phyloP scores from a whole-genome alignment of 2,113 vertebrate genomes.

The Neomonachus schauinslandi region DNA sequence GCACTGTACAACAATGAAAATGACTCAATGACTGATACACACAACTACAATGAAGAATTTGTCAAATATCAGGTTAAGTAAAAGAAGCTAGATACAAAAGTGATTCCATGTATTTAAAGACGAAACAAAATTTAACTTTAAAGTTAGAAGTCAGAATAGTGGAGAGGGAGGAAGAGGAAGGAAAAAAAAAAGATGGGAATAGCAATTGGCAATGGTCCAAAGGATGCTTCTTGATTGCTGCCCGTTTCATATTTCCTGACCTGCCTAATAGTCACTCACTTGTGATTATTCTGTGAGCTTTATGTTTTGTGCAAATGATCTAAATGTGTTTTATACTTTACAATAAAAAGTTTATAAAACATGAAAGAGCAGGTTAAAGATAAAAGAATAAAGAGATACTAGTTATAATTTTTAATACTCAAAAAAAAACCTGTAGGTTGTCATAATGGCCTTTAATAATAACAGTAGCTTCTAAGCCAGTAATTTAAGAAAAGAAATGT shows the following conservation, averaged over 20 bases:
- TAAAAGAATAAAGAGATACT: neutral
- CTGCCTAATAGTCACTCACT: neutral
- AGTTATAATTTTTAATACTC: neutral
- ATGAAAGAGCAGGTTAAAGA: neutral
- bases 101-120: neutral
- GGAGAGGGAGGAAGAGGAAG: neutral
- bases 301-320: slow-evolving; percentile 9
- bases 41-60: neutral
- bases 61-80: neutral
- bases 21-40: neutral
- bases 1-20: neutral
- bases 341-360: neutral
- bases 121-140: neutral
- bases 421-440: neutral
- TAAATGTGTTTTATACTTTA: neutral
- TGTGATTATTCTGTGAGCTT: neutral
- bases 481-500: neutral
- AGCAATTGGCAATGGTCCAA: neutral
- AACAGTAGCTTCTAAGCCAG: neutral
- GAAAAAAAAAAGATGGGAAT: neutral
- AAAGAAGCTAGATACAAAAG: neutral
- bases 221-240: neutral
- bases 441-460: neutral
- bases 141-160: neutral
- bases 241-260: neutral